A percentile compares a stretch with the other conserved stretches of the same genome.
Evolutionary conservation across 2,797 vertebrate species (phyloP).

Genomic region (Falco berigora): DNA sequence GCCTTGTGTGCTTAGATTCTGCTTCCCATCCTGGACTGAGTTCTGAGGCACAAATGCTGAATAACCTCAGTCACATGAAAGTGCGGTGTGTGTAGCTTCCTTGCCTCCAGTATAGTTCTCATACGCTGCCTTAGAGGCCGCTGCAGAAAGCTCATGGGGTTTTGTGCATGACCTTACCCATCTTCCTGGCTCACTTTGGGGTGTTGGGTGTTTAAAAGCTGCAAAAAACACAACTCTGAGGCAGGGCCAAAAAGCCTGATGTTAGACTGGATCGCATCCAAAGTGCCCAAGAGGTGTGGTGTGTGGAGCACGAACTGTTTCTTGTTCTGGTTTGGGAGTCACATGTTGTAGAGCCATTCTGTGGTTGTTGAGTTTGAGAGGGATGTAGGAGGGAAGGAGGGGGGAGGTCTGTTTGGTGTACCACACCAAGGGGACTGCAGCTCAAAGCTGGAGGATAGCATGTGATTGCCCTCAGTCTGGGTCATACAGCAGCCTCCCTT

Average conservation of each 20-base stretch:
- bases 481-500: not conserved
- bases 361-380: not conserved
- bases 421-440: not conserved
- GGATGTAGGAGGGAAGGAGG: not conserved
- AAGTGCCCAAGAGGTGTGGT: not conserved
- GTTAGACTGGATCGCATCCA: not conserved
- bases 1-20: not conserved
- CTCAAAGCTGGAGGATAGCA: not conserved
- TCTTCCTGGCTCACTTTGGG: not conserved
- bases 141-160: not conserved
- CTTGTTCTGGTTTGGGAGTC: not conserved
- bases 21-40: not conserved
- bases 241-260: not conserved
- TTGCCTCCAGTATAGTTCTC: not conserved
- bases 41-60: not conserved
- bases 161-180: fast-evolving
- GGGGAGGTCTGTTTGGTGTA: not conserved
- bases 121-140: not conserved
- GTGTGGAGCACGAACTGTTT: not conserved
- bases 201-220: not conserved
- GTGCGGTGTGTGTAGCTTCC: not conserved
- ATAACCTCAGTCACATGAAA: not conserved
- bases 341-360: fast-evolving
- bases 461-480: not conserved
- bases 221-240: not conserved